These are phyloP conservation scores for Mionectes macconnelli DNA, from an alignment of 2,113 vertebrate genomes.

Conservation along the genomic window DNA sequence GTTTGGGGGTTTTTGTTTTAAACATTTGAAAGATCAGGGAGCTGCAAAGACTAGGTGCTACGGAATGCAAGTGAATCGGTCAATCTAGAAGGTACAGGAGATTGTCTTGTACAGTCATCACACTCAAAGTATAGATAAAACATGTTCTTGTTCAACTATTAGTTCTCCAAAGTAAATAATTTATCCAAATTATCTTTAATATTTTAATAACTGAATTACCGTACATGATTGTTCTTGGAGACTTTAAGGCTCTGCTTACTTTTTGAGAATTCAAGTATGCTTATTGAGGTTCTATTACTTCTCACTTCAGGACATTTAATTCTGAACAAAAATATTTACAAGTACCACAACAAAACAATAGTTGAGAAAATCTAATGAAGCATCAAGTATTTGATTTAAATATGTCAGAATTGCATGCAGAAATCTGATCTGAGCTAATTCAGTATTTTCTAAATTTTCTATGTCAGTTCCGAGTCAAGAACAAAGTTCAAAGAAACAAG, in stretches of 20 bases:
- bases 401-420: neutral
- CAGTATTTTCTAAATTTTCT: neutral
- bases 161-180: neutral
- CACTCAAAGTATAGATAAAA: neutral
- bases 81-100: neutral
- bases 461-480: neutral
- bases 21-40: neutral
- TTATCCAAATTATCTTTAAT: neutral
- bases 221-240: neutral
- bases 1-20: rapidly evolving
- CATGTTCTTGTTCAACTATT: neutral
- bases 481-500: neutral
- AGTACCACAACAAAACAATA: neutral
- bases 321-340: neutral
- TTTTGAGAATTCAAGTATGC: neutral
- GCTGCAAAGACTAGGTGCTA: neutral
- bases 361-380: neutral
- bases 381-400: neutral
- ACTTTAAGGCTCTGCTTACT: neutral
- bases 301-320: neutral
- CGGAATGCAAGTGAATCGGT: neutral
- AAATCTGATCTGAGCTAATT: neutral
- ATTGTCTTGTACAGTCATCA: neutral
- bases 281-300: neutral
- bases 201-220: neutral